Evolutionary conservation across 2,113 vertebrate species (phyloP).

Genomic region (Eulacestoma nigropectus): DNA sequence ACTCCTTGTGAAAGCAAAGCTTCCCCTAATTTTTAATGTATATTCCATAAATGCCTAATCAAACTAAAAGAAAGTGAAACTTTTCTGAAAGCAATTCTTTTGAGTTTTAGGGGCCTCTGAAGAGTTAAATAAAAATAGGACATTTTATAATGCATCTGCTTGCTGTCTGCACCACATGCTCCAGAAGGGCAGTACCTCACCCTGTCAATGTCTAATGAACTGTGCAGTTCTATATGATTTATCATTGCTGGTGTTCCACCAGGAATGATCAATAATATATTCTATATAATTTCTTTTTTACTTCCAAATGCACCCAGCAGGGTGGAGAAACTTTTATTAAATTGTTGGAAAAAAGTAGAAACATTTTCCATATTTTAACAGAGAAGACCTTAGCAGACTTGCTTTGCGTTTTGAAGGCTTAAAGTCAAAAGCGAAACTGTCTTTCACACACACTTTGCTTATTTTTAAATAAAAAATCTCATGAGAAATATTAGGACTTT

Average conservation of each 20-base stretch:
- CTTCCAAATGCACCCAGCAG: conserved; percentile 60
- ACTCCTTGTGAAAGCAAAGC: background rate
- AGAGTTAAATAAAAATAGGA: conserved; percentile 38
- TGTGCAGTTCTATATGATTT: conserved; percentile 42
- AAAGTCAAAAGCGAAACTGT: background rate
- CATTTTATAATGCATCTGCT: conserved; percentile 6
- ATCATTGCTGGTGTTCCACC: conserved; percentile 24
- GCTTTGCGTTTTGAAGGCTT: background rate
- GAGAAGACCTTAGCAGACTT: conserved; percentile 8
- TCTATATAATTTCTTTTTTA: conserved; percentile 59
- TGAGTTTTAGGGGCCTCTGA: background rate
- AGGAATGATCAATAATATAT: conserved; percentile 61
- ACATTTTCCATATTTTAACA: conserved; percentile 29
- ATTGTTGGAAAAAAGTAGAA: conserved; percentile 45
- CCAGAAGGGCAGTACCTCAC: background rate
- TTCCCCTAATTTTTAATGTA: background rate
- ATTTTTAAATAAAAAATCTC: background rate
- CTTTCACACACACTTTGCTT: background rate
- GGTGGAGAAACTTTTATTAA: conserved; percentile 32
- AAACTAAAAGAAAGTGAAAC: background rate
- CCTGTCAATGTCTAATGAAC: conserved; percentile 65
- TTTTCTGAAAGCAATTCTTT: conserved; percentile 27
- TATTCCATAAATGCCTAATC: background rate
- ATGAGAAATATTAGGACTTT: background rate
- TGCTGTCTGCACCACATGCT: background rate